A percentile compares a stretch with the other conserved stretches of the same genome.
Conservation (phyloP, 1,140 invertebrate genomes). For the Monochamus saltuarius region DNA sequence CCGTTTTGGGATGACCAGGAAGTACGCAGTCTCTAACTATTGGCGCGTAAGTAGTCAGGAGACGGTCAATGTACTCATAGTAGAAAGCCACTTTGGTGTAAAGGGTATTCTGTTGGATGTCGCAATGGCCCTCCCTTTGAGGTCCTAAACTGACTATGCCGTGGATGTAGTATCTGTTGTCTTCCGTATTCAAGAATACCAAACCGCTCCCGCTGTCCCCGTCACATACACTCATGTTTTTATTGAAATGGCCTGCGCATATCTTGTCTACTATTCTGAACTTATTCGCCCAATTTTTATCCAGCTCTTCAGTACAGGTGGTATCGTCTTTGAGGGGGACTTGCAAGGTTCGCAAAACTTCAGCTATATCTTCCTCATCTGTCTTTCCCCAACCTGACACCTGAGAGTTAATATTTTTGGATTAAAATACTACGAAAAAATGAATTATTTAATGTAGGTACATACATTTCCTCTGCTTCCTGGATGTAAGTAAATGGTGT, state of each 20-base stretch:
- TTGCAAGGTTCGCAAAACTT: neutral
- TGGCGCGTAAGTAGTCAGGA: too few relatives aligned
- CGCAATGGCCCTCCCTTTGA: neutral
- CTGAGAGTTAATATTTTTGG: neutral
- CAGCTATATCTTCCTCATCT: neutral
- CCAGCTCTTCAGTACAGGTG: neutral
- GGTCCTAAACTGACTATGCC: neutral
- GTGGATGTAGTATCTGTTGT: neutral
- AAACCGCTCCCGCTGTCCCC: constrained; percentile 5
- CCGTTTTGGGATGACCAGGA: too few relatives aligned
- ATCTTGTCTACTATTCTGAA: neutral
- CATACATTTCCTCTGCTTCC: too few relatives aligned
- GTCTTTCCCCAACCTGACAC: neutral
- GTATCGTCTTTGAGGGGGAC: neutral
- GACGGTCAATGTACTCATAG: neutral
- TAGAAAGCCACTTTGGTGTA: neutral
- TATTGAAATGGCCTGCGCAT: neutral
- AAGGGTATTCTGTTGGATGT: neutral
- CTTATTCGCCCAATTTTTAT: neutral
- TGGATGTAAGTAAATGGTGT: neutral
- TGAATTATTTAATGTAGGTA: too few relatives aligned
- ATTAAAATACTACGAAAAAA: too few relatives aligned
- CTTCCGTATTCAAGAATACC: neutral
- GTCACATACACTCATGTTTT: neutral
- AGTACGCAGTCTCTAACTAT: too few relatives aligned